Percentiles rank a stretch among this genome's conserved stretches.
phyloP scores from a whole-genome alignment of 2,113 vertebrate species.

The Elanus axillaris region DNA sequence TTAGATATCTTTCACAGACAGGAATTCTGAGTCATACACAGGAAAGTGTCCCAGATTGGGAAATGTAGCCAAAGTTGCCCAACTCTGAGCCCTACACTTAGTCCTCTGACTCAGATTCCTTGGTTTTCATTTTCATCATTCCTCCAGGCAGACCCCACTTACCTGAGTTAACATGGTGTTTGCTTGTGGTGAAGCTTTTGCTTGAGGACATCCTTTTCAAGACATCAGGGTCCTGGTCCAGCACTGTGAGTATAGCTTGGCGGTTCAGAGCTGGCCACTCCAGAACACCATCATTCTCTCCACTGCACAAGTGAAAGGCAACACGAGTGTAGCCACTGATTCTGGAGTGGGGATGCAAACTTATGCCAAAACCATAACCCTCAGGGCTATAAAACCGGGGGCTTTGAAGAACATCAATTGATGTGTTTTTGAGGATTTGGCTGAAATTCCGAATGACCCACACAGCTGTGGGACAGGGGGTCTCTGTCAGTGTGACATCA shows the following conservation, averaged over 20 bases:
- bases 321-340: constrained; percentile 59
- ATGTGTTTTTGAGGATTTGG: constrained; percentile 58
- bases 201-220: constrained; percentile 85
- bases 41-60: neutral
- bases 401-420: constrained; percentile 58
- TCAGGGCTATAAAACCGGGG: constrained; percentile 86
- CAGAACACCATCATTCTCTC: constrained; percentile 82
- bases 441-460: constrained; percentile 85
- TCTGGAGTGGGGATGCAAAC: constrained; percentile 51
- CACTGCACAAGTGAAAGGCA: constrained; percentile 82
- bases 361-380: constrained; percentile 82
- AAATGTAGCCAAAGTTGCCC: neutral
- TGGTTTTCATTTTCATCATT: neutral
- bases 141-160: neutral
- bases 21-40: neutral
- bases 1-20: neutral
- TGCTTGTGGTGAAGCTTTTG: constrained; percentile 80
- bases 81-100: neutral
- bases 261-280: constrained; percentile 87
- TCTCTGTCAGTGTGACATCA: constrained; percentile 84
- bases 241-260: constrained; percentile 79
- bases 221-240: constrained; percentile 85
- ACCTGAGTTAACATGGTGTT: neutral
- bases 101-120: neutral
- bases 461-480: constrained; percentile 78